A percentile compares a stretch with the other conserved stretches of the same genome.
These are phyloP conservation scores for Astyanax mexicanus DNA, from an alignment of 2,797 vertebrate genomes.

Conservation along the genomic window DNA sequence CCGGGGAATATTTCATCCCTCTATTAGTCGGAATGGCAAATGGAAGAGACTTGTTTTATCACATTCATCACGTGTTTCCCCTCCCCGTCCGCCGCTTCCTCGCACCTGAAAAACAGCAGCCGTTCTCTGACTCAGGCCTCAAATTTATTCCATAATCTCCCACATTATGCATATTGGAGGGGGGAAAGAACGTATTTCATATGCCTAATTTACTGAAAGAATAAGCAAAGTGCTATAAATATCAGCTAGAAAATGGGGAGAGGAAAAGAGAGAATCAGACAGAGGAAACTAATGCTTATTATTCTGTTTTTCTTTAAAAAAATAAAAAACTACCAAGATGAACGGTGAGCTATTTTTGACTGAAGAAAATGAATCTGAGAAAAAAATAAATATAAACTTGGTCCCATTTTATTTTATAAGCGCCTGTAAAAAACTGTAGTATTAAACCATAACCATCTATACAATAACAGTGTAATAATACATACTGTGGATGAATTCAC, in stretches of 20 bases:
- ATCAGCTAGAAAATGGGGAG: conserved; percentile 32
- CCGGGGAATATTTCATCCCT: conserved; percentile 76
- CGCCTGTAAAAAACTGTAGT: no score
- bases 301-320: neutral
- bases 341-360: neutral
- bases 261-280: conserved; percentile 33
- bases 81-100: conserved; percentile 68
- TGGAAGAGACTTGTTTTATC: conserved; percentile 77
- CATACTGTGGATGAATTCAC: no score
- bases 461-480: no score
- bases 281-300: neutral
- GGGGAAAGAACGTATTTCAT: conserved; percentile 67
- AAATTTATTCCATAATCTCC: conserved; percentile 78
- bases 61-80: conserved; percentile 78
- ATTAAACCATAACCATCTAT: no score
- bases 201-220: conserved; percentile 74
- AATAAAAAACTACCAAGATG: neutral
- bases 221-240: conserved; percentile 59
- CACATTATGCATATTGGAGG: conserved; percentile 73
- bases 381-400: no score
- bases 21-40: conserved; percentile 82
- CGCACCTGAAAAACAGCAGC: conserved; percentile 72
- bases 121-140: conserved; percentile 67
- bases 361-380: no score
- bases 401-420: no score